Conservation (phyloP, 2,797 vertebrate species). For the Lepilemur septentrionalis region DNA sequence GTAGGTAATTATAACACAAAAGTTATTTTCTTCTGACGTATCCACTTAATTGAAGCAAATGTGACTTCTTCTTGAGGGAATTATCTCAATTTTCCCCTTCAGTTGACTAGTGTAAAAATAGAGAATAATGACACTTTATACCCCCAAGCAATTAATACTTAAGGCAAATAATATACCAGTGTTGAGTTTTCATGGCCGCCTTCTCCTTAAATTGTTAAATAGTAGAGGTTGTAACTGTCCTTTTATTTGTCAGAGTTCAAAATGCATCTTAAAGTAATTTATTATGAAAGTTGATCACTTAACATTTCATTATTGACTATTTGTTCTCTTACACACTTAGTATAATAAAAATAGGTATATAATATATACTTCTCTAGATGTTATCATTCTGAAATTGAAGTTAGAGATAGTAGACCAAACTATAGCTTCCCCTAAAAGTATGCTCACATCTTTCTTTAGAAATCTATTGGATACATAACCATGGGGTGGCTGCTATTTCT, state of each 20-base stretch:
- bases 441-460: background rate
- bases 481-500: background rate
- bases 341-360: conserved; percentile 54
- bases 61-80: background rate
- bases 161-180: background rate
- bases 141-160: conserved; percentile 8
- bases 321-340: conserved; percentile 36
- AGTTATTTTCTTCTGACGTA: conserved; percentile 24
- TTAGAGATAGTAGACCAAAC: conserved; percentile 18
- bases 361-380: conserved; percentile 34
- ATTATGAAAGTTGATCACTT: background rate
- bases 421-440: background rate
- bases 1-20: conserved; percentile 13
- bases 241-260: background rate
- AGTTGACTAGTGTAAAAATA: background rate
- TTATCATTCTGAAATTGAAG: conserved; percentile 42
- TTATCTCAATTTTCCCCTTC: conserved; percentile 37
- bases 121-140: conserved; percentile 4
- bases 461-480: background rate
- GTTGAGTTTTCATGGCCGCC: background rate
- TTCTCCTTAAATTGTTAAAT: conserved; percentile 11
- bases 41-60: conserved; percentile 11
- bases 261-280: background rate
- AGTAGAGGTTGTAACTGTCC: background rate
- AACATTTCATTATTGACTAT: background rate